phyloP scores from a whole-genome alignment of 2,888 invertebrate species.

The Dicyrtoma fusca region DNA sequence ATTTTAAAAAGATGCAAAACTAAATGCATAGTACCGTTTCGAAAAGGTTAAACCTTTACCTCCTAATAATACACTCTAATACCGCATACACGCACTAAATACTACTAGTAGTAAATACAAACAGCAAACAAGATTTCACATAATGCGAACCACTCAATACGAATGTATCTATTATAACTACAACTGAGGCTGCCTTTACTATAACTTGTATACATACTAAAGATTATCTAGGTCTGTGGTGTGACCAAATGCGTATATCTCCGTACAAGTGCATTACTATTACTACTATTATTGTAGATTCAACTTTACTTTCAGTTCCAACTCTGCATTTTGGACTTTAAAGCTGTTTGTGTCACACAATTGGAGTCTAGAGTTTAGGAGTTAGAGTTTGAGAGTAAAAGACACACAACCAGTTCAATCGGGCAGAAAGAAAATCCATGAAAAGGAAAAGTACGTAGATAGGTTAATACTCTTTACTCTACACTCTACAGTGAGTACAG shows the following conservation, averaged over 20 bases:
- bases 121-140: constrained; percentile 10
- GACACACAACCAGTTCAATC: constrained; percentile 36
- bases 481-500: too few relatives aligned
- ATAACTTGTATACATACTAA: too few relatives aligned
- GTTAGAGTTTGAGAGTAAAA: not conserved
- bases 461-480: not conserved
- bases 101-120: constrained; percentile 9
- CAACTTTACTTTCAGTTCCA: too few relatives aligned
- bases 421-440: constrained; percentile 38
- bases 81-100: not conserved
- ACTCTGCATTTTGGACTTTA: not conserved
- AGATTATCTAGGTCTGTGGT: too few relatives aligned
- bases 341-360: not conserved
- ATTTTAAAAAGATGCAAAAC: too few relatives aligned
- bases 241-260: too few relatives aligned
- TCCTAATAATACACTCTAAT: not conserved
- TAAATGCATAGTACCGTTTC: not conserved
- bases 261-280: too few relatives aligned
- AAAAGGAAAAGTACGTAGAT: constrained; percentile 23
- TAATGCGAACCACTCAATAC: not conserved
- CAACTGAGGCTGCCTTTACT: too few relatives aligned
- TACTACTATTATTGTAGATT: too few relatives aligned
- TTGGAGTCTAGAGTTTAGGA: not conserved
- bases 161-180: not conserved
- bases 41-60: not conserved